These are phyloP conservation scores for Heliopora coerulea DNA, from an alignment of 92 coral and sea anemone genomes.

Conservation along the genomic window DNA sequence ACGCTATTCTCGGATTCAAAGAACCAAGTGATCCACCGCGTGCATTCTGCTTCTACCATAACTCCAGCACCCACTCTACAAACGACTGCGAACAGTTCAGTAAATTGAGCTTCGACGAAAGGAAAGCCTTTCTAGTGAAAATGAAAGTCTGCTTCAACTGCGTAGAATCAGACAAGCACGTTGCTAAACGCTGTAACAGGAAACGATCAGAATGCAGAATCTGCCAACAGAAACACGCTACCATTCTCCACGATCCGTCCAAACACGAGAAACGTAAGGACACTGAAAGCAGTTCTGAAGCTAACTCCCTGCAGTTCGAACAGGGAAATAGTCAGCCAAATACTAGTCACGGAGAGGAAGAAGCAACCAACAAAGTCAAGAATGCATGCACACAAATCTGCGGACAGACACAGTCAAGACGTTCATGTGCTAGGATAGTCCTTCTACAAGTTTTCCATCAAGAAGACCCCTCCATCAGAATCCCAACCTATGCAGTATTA, in stretches of 20 bases:
- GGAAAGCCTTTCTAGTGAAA: conserved; percentile 52
- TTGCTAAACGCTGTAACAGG: conserved; percentile 49
- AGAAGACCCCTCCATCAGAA: conserved; percentile 28
- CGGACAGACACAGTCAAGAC: conserved; percentile 9
- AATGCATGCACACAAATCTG: neutral
- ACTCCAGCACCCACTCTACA: too few relatives aligned
- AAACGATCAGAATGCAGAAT: conserved; percentile 50
- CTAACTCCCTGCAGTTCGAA: too few relatives aligned
- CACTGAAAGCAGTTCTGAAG: too few relatives aligned
- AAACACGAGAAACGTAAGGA: too few relatives aligned
- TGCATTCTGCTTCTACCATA: too few relatives aligned
- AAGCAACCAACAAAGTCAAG: neutral
- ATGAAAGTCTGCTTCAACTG: conserved; percentile 53
- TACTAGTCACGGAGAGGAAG: too few relatives aligned
- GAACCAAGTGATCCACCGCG: too few relatives aligned
- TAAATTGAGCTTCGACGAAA: conserved; percentile 45
- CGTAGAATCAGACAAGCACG: conserved; percentile 38
- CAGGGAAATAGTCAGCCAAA: too few relatives aligned
- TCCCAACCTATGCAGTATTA: conserved; percentile 58
- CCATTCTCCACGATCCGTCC: conserved; percentile 54
- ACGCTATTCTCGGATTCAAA: too few relatives aligned
- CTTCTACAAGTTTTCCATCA: conserved; percentile 60
- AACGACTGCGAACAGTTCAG: too few relatives aligned
- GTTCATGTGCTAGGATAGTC: conserved; percentile 64
- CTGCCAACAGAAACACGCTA: conserved; percentile 59